phyloP scores from a whole-genome alignment of 2,888 invertebrate species.

The Deilephila elpenor region DNA sequence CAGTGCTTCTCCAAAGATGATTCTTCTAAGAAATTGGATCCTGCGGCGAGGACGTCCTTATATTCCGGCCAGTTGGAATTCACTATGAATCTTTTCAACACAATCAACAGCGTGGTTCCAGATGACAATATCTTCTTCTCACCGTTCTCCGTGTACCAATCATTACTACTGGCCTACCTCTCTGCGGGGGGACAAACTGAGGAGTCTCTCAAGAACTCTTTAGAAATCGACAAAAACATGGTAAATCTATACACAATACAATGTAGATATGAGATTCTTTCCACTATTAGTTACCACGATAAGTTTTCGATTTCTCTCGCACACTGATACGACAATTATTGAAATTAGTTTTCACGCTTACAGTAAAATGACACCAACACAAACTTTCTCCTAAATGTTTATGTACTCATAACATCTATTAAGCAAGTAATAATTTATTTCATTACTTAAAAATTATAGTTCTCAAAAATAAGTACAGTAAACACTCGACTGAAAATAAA shows the following conservation, averaged over 20 bases:
- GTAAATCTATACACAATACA: slow-evolving; percentile 58
- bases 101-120: slow-evolving; percentile 86
- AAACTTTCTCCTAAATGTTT: slow-evolving; percentile 5
- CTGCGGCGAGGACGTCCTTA: slow-evolving; percentile 63
- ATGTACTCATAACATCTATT: no score
- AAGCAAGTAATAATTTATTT: no score
- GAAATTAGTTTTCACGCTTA: slow-evolving; percentile 21
- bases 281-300: background rate
- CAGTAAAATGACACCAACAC: background rate
- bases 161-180: slow-evolving; percentile 91
- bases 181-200: slow-evolving; percentile 90
- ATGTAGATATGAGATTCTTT: background rate
- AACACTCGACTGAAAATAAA: background rate
- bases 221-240: slow-evolving; percentile 84
- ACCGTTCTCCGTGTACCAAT: slow-evolving; percentile 93
- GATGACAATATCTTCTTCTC: slow-evolving; percentile 94
- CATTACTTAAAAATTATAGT: no score
- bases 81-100: slow-evolving; percentile 88
- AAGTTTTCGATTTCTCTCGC: background rate
- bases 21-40: slow-evolving; percentile 72
- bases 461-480: no score
- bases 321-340: background rate
- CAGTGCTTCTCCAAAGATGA: slow-evolving; percentile 80
- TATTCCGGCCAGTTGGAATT: slow-evolving; percentile 86
- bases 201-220: slow-evolving; percentile 84